phyloP scores from a whole-genome alignment of 1,140 invertebrate species.

The Drosophila novamexicana region DNA sequence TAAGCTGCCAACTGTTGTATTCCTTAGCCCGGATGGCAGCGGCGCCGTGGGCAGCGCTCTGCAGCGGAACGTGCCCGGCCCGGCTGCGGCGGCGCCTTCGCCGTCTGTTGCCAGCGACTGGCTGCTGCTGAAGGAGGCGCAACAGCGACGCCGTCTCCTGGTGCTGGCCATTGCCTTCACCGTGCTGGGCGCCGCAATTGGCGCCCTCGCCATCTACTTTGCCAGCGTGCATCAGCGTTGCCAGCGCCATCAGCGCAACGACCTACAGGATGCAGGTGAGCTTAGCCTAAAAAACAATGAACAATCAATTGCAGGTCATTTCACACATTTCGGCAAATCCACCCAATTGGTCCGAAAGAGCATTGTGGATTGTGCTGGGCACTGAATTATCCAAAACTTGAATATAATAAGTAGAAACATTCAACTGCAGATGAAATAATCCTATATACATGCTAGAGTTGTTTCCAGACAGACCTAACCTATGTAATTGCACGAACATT shows the following conservation, averaged over 20 bases:
- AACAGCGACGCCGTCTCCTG: conserved; percentile 68
- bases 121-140: conserved; percentile 75
- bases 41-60: conserved; percentile 57
- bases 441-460: no score
- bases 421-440: no score
- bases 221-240: conserved; percentile 74
- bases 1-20: conserved; percentile 76
- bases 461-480: no score
- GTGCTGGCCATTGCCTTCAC: conserved; percentile 79
- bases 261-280: conserved; percentile 59
- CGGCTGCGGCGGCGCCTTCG: conserved; percentile 6
- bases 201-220: conserved; percentile 80
- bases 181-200: conserved; percentile 80
- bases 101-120: conserved; percentile 62
- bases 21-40: conserved; percentile 65
- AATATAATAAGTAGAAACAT: no score
- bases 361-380: no score
- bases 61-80: conserved; percentile 45
- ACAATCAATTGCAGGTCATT: conserved; percentile 19
- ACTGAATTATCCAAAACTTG: no score
- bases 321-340: no score
- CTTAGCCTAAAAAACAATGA: not conserved
- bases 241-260: conserved; percentile 46
- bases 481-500: no score
- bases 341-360: no score